Percentiles rank a stretch among this genome's conserved stretches.
Conservation (phyloP, 2,888 invertebrate genomes). For the Drosophila sordidula region DNA sequence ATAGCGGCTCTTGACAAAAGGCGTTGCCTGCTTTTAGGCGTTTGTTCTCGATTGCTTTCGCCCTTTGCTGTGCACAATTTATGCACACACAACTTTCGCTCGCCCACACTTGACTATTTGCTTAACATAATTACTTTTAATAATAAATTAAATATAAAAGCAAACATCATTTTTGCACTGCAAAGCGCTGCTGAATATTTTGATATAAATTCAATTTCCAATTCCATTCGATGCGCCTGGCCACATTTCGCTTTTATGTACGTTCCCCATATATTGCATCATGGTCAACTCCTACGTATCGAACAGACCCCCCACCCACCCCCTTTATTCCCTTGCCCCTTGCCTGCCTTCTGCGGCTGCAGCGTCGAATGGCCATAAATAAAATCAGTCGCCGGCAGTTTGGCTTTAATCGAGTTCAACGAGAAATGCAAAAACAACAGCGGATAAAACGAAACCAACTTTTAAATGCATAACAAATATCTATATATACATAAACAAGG, state of each 20-base stretch:
- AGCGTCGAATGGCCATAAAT: slow-evolving; percentile 40
- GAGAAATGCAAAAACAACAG: slow-evolving; percentile 41
- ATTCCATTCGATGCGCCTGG: neutral
- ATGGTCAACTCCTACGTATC: neutral
- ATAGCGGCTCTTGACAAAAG: slow-evolving; percentile 43
- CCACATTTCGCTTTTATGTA: slow-evolving; percentile 1
- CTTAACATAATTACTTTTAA: slow-evolving; percentile 28
- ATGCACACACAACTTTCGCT: slow-evolving; percentile 32
- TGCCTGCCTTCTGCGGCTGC: neutral
- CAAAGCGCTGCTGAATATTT: neutral
- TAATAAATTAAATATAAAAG: slow-evolving; percentile 8
- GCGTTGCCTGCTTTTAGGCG: slow-evolving; percentile 38
- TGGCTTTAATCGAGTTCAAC: slow-evolving; percentile 44
- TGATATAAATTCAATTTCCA: slow-evolving; percentile 4
- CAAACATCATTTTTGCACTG: slow-evolving; percentile 6
- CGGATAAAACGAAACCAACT: neutral
- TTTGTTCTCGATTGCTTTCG: slow-evolving; percentile 17
- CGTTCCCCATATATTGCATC: slow-evolving; percentile 23
- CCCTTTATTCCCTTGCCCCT: neutral
- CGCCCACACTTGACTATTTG: slow-evolving; percentile 1
- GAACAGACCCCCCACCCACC: neutral
- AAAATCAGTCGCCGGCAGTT: slow-evolving; percentile 32
- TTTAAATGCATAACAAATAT: neutral
- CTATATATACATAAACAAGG: neutral
- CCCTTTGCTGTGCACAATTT: slow-evolving; percentile 47